Evolutionary conservation across 2,113 vertebrate genomes (phyloP).

Genomic region (Oostethus manadensis): DNA sequence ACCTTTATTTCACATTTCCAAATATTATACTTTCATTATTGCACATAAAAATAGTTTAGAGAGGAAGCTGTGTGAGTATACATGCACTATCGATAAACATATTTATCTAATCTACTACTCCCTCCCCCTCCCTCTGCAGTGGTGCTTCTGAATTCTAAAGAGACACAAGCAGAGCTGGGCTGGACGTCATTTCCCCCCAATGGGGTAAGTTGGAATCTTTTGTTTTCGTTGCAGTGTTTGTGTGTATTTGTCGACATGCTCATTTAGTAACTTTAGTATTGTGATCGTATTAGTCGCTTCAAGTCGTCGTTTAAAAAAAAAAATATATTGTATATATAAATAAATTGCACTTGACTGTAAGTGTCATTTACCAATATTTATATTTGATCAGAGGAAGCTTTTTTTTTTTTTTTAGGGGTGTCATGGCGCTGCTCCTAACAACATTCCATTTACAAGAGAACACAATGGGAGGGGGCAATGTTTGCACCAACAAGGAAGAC

Average conservation of each 20-base stretch:
- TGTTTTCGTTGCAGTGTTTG: conserved; percentile 12
- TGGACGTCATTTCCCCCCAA: conserved; percentile 90
- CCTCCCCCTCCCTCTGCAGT: conserved; percentile 64
- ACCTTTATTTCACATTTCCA: conserved; percentile 17
- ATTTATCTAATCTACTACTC: conserved; percentile 4
- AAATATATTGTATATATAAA: too few species aligned
- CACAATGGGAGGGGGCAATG: too few species aligned
- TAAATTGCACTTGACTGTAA: too few species aligned
- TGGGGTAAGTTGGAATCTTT: conserved; percentile 74
- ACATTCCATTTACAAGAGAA: too few species aligned
- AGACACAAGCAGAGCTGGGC: conserved; percentile 90
- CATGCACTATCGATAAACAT: background rate
- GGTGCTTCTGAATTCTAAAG: conserved; percentile 91
- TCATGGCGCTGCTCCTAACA: too few species aligned
- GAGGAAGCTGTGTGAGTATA: background rate
- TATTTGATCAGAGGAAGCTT: too few species aligned
- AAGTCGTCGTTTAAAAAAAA: too few species aligned
- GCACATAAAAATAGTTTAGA: background rate
- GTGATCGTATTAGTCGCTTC: too few species aligned
- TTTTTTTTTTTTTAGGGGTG: too few species aligned
- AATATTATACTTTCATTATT: conserved; percentile 1
- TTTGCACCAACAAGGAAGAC: too few species aligned
- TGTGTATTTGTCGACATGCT: background rate
- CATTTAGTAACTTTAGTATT: background rate
- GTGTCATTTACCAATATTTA: too few species aligned